phyloP scores from a whole-genome alignment of 2,113 vertebrate genomes.

The Zeus faber region DNA sequence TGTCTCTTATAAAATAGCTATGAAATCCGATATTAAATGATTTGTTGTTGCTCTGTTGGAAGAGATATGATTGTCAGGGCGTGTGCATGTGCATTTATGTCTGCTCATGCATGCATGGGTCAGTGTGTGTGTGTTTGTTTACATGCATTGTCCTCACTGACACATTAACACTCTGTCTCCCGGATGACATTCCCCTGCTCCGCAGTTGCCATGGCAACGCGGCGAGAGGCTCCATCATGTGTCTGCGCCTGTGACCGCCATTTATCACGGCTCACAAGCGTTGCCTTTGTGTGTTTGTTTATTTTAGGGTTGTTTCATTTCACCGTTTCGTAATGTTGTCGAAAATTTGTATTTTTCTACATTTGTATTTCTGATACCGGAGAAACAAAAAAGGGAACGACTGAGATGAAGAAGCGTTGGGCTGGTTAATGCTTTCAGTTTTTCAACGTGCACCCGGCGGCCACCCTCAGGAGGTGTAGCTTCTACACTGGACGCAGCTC shows the following conservation, averaged over 20 bases:
- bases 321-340: too few relatives aligned
- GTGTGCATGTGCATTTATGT: neutral
- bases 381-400: too few relatives aligned
- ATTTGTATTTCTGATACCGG: too few relatives aligned
- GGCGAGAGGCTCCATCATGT: constrained; percentile 61
- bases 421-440: too few relatives aligned
- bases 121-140: neutral
- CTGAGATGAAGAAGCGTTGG: too few relatives aligned
- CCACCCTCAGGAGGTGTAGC: too few relatives aligned
- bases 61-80: neutral
- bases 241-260: constrained; percentile 53
- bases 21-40: neutral
- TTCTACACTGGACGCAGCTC: too few relatives aligned
- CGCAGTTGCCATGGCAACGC: constrained; percentile 66
- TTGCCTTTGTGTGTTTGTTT: constrained; percentile 42
- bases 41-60: too few relatives aligned
- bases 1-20: neutral
- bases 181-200: constrained; percentile 12
- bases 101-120: neutral
- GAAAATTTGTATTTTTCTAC: too few relatives aligned
- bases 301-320: neutral
- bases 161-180: constrained; percentile 33
- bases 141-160: constrained; percentile 15
- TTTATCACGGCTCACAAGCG: constrained; percentile 44
- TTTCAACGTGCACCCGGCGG: too few relatives aligned